Percentiles rank a stretch among this genome's conserved stretches.
phyloP scores from a whole-genome alignment of 2,797 vertebrate species.

The Lemur catta region DNA sequence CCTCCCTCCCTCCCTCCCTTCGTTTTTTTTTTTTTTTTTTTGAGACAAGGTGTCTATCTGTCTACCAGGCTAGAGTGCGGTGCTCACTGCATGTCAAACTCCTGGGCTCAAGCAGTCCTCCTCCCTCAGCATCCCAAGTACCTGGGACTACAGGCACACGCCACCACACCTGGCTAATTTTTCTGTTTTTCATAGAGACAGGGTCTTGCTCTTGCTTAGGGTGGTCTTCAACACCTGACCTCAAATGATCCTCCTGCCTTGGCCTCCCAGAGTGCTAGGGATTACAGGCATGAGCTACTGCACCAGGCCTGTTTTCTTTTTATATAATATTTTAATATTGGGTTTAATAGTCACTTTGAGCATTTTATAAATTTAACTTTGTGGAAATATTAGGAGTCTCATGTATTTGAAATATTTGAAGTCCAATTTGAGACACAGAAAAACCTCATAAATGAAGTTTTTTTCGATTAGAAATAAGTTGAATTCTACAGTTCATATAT shows the following conservation, averaged over 20 bases:
- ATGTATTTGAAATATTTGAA: slow-evolving; percentile 6
- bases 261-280: not conserved
- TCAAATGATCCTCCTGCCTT: not conserved
- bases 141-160: not conserved
- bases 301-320: not conserved
- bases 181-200: not conserved
- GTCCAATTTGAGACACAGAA: slow-evolving; percentile 3
- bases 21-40: not conserved
- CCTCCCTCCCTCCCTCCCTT: too few species aligned
- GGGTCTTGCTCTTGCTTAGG: not conserved
- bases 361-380: slow-evolving; percentile 37
- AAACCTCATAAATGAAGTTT: slow-evolving; percentile 40
- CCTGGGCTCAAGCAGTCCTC: not conserved
- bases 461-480: not conserved
- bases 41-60: not conserved
- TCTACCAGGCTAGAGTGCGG: not conserved
- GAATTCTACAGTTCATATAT: not conserved
- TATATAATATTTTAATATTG: slow-evolving; percentile 19
- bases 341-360: not conserved
- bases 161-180: not conserved
- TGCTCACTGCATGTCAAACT: not conserved
- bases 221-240: not conserved
- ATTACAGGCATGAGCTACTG: not conserved
- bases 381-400: slow-evolving; percentile 18
- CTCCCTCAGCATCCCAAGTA: not conserved